phyloP scores from a whole-genome alignment of 2,113 vertebrate genomes.

The Uropsilus gracilis region DNA sequence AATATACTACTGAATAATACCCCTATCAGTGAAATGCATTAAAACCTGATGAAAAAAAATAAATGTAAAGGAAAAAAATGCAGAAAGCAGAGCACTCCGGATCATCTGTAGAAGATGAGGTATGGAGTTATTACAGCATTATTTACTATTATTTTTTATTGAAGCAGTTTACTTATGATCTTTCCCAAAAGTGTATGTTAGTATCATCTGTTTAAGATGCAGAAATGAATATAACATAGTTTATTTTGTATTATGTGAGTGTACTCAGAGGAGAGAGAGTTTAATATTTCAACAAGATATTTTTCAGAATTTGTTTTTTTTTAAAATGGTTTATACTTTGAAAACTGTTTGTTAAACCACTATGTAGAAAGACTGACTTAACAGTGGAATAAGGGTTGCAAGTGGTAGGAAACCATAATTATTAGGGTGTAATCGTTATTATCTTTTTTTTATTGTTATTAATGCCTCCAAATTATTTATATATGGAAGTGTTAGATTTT shows the following conservation, averaged over 20 bases:
- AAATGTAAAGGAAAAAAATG: neutral
- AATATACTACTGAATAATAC: neutral
- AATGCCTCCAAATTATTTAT: slow-evolving; percentile 7
- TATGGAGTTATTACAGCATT: neutral
- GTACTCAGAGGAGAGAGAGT: neutral
- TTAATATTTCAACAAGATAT: neutral
- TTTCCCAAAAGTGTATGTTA: neutral
- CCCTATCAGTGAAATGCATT: slow-evolving; percentile 14
- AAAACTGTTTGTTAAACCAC: neutral
- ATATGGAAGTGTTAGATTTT: neutral
- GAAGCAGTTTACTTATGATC: neutral
- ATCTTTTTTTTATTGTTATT: slow-evolving; percentile 36
- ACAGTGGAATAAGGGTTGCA: neutral
- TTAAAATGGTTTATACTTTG: neutral
- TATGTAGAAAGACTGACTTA: neutral
- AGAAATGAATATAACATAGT: neutral
- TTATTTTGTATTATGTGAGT: neutral
- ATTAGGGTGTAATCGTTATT: slow-evolving; percentile 42
- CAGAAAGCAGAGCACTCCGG: neutral
- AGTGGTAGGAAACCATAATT: neutral
- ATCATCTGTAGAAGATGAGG: neutral
- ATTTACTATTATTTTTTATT: neutral
- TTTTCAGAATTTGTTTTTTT: slow-evolving; percentile 8
- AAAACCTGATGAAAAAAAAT: neutral
- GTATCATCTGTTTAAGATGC: neutral